Percentiles rank a stretch among this genome's conserved stretches.
Conservation (phyloP, 2,797 vertebrate species). For the Sciaenops ocellatus region DNA sequence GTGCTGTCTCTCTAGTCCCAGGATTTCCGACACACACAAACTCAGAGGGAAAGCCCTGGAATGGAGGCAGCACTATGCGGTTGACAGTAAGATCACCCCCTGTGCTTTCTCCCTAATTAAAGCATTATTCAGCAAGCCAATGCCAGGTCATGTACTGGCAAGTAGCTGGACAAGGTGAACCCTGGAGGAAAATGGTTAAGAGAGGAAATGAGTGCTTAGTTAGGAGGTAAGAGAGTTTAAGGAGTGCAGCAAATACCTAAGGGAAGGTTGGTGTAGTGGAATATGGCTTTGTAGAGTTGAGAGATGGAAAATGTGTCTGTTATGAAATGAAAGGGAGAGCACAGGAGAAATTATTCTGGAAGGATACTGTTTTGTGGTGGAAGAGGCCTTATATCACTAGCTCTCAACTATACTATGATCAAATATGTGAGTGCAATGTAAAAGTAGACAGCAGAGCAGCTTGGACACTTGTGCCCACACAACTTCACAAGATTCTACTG, state of each 20-base stretch:
- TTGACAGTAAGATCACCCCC: slow-evolving; percentile 25
- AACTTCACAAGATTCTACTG: background rate
- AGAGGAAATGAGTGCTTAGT: slow-evolving; percentile 53
- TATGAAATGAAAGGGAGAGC: slow-evolving; percentile 1
- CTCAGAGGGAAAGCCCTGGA: slow-evolving; percentile 33
- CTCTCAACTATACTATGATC: slow-evolving; percentile 1
- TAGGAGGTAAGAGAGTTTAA: slow-evolving; percentile 33
- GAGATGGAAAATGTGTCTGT: background rate
- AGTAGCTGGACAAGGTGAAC: slow-evolving; percentile 46
- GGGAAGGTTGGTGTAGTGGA: slow-evolving; percentile 13
- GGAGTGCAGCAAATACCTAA: background rate
- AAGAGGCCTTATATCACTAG: slow-evolving; percentile 4
- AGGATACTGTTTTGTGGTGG: background rate
- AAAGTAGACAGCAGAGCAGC: slow-evolving; percentile 16
- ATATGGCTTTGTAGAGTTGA: background rate
- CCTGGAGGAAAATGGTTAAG: slow-evolving; percentile 34
- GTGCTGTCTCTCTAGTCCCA: background rate
- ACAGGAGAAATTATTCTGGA: background rate
- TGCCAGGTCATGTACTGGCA: slow-evolving; percentile 27
- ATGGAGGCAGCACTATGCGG: slow-evolving; percentile 33
- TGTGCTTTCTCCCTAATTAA: slow-evolving; percentile 44
- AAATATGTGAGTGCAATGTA: slow-evolving; percentile 35
- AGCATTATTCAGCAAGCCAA: slow-evolving; percentile 32
- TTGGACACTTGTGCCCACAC: background rate
- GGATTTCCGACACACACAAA: slow-evolving; percentile 10